phyloP scores from a whole-genome alignment of 1,140 invertebrate species.

The Phortica variegata region DNA sequence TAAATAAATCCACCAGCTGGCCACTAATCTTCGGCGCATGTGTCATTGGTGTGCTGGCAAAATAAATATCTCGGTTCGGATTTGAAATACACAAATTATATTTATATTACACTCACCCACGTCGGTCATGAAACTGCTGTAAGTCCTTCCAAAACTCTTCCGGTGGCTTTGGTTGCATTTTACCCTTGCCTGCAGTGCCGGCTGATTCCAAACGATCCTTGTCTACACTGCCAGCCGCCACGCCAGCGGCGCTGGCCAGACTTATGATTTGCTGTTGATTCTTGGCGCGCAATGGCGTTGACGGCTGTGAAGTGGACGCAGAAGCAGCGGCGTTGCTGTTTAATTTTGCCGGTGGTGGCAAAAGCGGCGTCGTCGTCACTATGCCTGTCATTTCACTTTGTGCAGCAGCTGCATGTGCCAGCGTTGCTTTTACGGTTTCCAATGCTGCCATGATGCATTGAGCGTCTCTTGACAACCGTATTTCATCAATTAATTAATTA shows the following conservation, averaged over 20 bases:
- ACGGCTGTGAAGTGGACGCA: neutral
- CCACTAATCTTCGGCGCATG: conserved; percentile 81
- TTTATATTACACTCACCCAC: conserved; percentile 67
- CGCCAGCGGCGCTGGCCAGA: conserved; percentile 9
- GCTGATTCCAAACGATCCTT: conserved; percentile 8
- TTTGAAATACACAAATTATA: neutral
- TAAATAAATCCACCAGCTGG: conserved; percentile 85
- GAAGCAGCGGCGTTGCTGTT: neutral
- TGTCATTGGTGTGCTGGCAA: conserved; percentile 74
- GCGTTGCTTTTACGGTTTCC: no score
- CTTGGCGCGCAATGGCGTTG: conserved; percentile 34
- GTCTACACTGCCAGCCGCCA: conserved; percentile 11
- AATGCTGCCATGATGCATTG: no score
- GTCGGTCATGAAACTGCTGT: conserved; percentile 78
- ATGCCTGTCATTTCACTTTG: conserved; percentile 18
- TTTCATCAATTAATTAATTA: no score
- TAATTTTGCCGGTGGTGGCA: conserved; percentile 26
- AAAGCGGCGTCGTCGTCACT: neutral
- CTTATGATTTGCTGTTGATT: conserved; percentile 20
- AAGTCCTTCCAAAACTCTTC: conserved; percentile 74
- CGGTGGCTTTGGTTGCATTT: conserved; percentile 18
- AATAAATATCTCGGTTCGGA: conserved; percentile 11
- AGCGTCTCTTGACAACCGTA: no score
- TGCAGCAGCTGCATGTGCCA: conserved; percentile 16
- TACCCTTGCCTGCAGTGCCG: conserved; percentile 4